phyloP scores from a whole-genome alignment of 2,797 vertebrate genomes.

The Salarias fasciatus region DNA sequence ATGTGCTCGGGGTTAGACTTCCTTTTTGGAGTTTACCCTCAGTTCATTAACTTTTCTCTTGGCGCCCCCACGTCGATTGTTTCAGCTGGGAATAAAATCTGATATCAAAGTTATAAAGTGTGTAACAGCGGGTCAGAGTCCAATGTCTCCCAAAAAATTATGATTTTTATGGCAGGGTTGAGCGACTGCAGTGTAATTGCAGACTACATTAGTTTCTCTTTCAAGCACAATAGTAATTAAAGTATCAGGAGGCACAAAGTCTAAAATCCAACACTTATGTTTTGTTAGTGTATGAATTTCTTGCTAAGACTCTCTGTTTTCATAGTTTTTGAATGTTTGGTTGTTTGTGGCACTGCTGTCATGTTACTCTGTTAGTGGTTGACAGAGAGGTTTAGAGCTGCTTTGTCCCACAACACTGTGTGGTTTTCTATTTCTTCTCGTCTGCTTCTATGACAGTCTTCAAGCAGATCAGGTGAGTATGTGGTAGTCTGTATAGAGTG shows the following conservation, averaged over 20 bases:
- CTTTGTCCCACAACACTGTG: constrained; percentile 61
- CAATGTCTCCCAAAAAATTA: neutral
- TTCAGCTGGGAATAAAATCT: neutral
- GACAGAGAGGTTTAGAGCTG: constrained; percentile 34
- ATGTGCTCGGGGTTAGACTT: constrained; percentile 1
- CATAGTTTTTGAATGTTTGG: constrained; percentile 17
- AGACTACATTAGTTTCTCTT: neutral
- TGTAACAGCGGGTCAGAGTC: constrained; percentile 20
- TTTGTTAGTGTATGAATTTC: too few species aligned
- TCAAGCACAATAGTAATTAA: constrained; percentile 1
- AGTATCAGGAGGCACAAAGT: neutral
- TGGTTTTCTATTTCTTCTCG: constrained; percentile 69
- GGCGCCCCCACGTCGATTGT: constrained; percentile 1
- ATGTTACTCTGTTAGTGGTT: constrained; percentile 47
- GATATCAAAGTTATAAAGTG: neutral
- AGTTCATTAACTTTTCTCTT: constrained; percentile 13
- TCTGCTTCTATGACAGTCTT: constrained; percentile 61
- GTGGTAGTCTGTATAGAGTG: constrained; percentile 50
- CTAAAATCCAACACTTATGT: neutral
- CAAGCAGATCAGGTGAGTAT: constrained; percentile 69
- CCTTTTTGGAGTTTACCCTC: neutral
- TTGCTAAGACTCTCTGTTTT: constrained; percentile 5
- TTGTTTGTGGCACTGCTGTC: constrained; percentile 43
- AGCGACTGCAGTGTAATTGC: constrained; percentile 1
- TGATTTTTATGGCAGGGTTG: constrained; percentile 16